Percentiles rank a stretch among this genome's conserved stretches.
phyloP scores from a whole-genome alignment of 2,113 vertebrate genomes.

The Marmota monax region DNA sequence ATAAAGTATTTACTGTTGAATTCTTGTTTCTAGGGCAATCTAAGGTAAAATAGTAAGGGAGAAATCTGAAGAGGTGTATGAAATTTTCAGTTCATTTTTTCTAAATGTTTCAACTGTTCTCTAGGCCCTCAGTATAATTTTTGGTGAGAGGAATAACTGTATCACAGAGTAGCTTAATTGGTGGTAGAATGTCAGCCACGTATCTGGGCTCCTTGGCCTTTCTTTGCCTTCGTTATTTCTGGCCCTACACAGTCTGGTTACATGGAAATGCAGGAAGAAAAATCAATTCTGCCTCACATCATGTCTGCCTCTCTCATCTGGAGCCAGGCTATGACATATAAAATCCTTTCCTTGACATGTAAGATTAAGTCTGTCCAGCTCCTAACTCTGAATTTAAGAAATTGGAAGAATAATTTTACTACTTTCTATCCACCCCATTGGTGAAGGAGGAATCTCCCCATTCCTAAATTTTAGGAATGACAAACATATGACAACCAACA shows the following conservation, averaged over 20 bases:
- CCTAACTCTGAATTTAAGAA: neutral
- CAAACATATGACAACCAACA: neutral
- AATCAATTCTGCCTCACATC: neutral
- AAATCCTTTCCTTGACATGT: neutral
- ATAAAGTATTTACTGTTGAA: neutral
- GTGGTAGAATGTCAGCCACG: neutral
- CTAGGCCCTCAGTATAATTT: neutral
- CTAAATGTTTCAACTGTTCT: neutral
- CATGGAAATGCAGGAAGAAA: neutral
- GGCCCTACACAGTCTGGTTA: neutral
- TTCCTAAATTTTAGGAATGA: neutral
- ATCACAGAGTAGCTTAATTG: neutral
- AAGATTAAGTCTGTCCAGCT: neutral
- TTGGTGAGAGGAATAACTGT: neutral
- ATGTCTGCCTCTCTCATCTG: neutral
- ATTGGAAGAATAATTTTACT: neutral
- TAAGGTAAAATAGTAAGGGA: neutral
- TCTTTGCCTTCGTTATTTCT: neutral
- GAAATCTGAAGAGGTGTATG: neutral
- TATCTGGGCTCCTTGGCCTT: accelerated
- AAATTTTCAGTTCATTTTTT: neutral
- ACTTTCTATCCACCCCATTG: neutral
- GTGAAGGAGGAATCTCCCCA: neutral
- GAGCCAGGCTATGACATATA: neutral
- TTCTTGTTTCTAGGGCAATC: neutral